Base-by-base conservation (phyloP, 2,113 vertebrate species). In the Cebidichthys violaceus region DNA sequence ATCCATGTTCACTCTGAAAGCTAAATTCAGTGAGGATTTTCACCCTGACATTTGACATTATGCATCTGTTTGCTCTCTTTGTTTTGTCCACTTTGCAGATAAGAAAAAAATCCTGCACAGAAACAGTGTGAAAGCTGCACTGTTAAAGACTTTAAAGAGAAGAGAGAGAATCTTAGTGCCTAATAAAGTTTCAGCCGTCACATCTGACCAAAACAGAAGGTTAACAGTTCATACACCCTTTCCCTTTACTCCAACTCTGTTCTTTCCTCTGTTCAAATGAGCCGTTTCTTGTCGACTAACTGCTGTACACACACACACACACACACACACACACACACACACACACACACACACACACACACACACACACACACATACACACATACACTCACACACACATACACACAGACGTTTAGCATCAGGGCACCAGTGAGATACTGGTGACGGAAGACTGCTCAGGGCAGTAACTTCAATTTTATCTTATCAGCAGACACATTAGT, bases 211-310 rank as follows among this genome's bases (percentile, higher is more conserved):
- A 77, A 72, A 39, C 73, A 81, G 24, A 77, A 79, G 79, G 69
- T 86, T 75, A 86, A 84, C 76, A 69, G 17, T 10, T 43, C 70
- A 31, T 17, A 79, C 55, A 60, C 39, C 24, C 20, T 77, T 75
- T 66, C 43, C 37, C 47, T 77, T 72, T 29, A 66, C 27, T 59
- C 57, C 22, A 22, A 50, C 64, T 74, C 67, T 66, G 43, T 45
- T 60, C 55, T 68, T 70, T 68, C 2, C 61, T 33, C 75, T 77
- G n/a, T 54, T 67, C 50, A 45, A 79, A 54, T 64, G 60, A 87
- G 76, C 60, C 43, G 78, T 60, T 83, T 41, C 22, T 9, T 45
- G 18, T 61, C 78, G 33, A 65, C 60, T 9, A 75, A 82, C 61
- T 72, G 70, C 27, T 61, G 20, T 9, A 52, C 35, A 78, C 2